A percentile compares a stretch with the other conserved stretches of the same genome.
Conservation (phyloP, 2,888 invertebrate species). For the Andricus quercusramuli region DNA sequence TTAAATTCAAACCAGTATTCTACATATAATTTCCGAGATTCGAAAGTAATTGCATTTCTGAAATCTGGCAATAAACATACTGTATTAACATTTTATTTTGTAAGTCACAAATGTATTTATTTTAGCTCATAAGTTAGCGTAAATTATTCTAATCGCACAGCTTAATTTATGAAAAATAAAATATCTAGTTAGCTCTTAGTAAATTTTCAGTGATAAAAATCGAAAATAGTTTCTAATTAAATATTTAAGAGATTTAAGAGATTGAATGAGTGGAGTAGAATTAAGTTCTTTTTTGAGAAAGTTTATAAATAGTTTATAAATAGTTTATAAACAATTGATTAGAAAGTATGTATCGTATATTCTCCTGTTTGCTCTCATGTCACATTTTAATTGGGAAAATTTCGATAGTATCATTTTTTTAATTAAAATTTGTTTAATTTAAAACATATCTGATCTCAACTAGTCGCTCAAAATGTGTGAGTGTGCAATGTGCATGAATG, state of each 20-base stretch:
- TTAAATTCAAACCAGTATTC: too few species aligned
- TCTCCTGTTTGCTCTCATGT: neutral
- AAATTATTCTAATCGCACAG: too few species aligned
- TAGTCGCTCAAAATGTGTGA: slow-evolving; percentile 52
- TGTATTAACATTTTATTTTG: too few species aligned
- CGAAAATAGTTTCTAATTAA: neutral
- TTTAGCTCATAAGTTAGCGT: too few species aligned
- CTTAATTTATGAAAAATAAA: too few species aligned
- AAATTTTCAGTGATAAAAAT: too few species aligned
- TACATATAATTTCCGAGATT: too few species aligned
- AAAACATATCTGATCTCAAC: slow-evolving; percentile 56
- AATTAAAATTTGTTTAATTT: slow-evolving; percentile 2
- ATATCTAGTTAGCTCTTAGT: too few species aligned
- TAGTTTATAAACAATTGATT: neutral
- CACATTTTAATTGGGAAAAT: neutral
- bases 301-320: too few species aligned
- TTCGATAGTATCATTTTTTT: slow-evolving; percentile 45
- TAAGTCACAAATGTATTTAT: too few species aligned
- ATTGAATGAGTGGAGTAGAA: neutral
- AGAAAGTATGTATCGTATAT: neutral
- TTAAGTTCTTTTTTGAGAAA: neutral
- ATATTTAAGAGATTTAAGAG: neutral
- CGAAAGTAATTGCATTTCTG: too few species aligned
- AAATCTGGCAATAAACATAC: too few species aligned
- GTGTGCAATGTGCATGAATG: slow-evolving; percentile 4